A percentile compares a stretch with the other conserved stretches of the same genome.
Conservation (phyloP, 2,113 vertebrate genomes). For the Miniopterus natalensis region DNA sequence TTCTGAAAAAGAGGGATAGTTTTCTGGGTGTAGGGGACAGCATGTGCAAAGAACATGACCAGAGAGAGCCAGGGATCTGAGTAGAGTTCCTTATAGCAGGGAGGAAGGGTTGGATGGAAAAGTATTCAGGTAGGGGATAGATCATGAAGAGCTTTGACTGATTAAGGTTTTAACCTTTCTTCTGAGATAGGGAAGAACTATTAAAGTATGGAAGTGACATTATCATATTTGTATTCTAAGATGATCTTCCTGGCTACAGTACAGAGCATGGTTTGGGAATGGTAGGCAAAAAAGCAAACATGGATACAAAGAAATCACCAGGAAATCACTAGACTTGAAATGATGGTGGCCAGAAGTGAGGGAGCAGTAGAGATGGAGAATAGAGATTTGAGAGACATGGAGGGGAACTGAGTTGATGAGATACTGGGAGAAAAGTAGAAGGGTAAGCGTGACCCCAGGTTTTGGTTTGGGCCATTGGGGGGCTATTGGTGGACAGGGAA, state of each 20-base stretch:
- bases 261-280: not conserved
- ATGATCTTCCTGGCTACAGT: not conserved
- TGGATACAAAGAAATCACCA: not conserved
- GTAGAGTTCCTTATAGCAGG: not conserved
- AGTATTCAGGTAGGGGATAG: not conserved
- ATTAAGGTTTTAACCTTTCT: not conserved
- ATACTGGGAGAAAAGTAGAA: not conserved
- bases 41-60: not conserved
- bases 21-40: not conserved
- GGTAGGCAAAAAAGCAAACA: not conserved
- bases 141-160: not conserved
- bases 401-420: not conserved
- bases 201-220: slow-evolving; percentile 1
- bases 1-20: not conserved
- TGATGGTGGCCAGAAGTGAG: not conserved
- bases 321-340: not conserved
- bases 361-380: not conserved
- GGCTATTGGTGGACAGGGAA: not conserved
- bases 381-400: not conserved
- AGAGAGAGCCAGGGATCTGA: not conserved
- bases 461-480: not conserved
- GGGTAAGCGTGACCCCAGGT: not conserved
- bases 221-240: not conserved
- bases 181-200: not conserved
- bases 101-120: not conserved